A percentile compares a stretch with the other conserved stretches of the same genome.
Evolutionary conservation across 23 tunicate species (phyloP).

Genomic region (Halocynthia roretzi): DNA sequence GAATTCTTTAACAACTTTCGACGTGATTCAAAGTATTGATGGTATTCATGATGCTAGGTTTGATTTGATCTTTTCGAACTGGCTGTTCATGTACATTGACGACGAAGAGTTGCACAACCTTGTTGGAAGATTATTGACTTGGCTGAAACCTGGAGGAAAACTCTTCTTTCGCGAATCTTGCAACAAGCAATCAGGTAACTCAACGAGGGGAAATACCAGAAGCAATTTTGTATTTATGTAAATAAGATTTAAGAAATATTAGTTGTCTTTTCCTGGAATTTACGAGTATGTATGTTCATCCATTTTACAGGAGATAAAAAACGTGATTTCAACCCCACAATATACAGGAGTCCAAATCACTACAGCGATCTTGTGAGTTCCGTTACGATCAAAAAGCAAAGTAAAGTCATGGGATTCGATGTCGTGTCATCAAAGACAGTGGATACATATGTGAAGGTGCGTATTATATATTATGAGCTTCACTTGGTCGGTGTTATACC

Average conservation of each 20-base stretch:
- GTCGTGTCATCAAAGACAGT: slow-evolving; percentile 20
- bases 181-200: slow-evolving; percentile 17
- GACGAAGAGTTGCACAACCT: slow-evolving; percentile 23
- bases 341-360: slow-evolving; percentile 19
- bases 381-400: neutral
- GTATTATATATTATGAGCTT: neutral
- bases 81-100: slow-evolving; percentile 32
- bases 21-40: too few relatives aligned
- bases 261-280: too few relatives aligned
- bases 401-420: slow-evolving; percentile 17
- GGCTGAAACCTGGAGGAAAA: slow-evolving; percentile 23
- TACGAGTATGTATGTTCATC: neutral
- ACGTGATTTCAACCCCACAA: slow-evolving; percentile 26
- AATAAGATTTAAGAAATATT: too few relatives aligned
- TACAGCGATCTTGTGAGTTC: slow-evolving; percentile 11
- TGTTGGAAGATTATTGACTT: slow-evolving; percentile 16
- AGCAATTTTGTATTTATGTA: too few relatives aligned
- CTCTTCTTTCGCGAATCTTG: slow-evolving; percentile 35
- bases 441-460: slow-evolving; percentile 14
- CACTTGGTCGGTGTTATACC: too few relatives aligned
- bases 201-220: too few relatives aligned
- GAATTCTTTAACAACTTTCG: too few relatives aligned
- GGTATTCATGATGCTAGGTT: neutral
- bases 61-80: slow-evolving; percentile 31
- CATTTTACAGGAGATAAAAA: slow-evolving; percentile 15